phyloP scores from a whole-genome alignment of 2,113 vertebrate genomes.

The Carettochelys insculpta region DNA sequence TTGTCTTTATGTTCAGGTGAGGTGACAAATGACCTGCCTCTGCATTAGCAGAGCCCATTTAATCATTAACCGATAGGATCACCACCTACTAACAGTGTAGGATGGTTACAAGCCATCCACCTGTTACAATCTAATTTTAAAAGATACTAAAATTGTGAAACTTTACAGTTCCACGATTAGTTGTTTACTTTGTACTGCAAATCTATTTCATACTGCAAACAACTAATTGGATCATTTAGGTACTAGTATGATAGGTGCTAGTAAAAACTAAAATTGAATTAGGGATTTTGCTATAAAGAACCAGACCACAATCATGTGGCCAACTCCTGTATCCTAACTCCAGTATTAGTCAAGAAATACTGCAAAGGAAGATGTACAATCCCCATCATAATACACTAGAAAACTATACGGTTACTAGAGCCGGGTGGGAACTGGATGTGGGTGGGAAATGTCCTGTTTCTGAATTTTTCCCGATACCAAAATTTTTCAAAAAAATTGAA shows the following conservation, averaged over 20 bases:
- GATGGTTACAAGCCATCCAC: background rate
- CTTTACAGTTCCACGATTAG: background rate
- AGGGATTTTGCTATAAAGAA: background rate
- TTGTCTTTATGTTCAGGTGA: background rate
- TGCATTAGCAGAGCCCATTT: background rate
- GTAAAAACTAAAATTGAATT: background rate
- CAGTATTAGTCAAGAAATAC: background rate
- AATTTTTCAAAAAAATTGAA: background rate
- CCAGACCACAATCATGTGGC: background rate
- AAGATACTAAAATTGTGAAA: background rate
- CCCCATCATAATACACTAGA: background rate
- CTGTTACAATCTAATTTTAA: conserved; percentile 35
- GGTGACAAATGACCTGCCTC: background rate
- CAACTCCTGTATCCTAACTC: background rate
- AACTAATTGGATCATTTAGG: background rate
- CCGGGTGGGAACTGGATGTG: background rate
- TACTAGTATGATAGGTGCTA: background rate
- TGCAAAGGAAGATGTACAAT: background rate
- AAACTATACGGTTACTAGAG: background rate
- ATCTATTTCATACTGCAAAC: background rate
- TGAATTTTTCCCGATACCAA: background rate
- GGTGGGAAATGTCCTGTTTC: background rate
- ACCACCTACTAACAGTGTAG: background rate
- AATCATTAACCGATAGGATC: background rate
- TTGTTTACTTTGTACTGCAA: too few species aligned